These are phyloP conservation scores for Eilema sororculum DNA, from an alignment of 2,888 invertebrate genomes.

Conservation along the genomic window DNA sequence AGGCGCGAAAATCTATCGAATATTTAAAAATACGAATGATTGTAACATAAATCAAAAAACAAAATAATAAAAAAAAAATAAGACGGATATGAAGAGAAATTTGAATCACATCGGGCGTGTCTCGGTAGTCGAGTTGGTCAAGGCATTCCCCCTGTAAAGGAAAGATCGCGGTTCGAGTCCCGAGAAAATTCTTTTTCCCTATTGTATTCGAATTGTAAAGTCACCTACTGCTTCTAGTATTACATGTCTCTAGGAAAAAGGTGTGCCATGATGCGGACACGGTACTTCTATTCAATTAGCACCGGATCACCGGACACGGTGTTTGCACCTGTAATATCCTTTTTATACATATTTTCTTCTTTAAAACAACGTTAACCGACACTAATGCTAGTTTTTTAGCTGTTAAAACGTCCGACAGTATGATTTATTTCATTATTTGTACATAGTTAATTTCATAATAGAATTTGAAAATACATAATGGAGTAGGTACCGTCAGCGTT, in stretches of 20 bases:
- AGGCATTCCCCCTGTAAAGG: too few species aligned
- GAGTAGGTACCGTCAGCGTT: not conserved
- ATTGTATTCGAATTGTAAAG: too few species aligned
- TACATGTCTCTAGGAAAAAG: not conserved
- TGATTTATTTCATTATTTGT: not conserved
- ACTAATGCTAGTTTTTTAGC: slow-evolving; percentile 10
- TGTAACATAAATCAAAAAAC: too few species aligned
- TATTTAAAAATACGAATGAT: too few species aligned
- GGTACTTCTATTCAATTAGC: slow-evolving; percentile 13
- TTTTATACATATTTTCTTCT: not conserved
- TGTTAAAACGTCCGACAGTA: not conserved
- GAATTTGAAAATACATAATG: not conserved
- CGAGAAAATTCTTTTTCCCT: too few species aligned
- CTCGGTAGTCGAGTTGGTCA: too few species aligned
- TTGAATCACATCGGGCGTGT: too few species aligned
- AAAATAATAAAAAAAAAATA: too few species aligned
- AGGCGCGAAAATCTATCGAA: too few species aligned
- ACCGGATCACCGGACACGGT: slow-evolving; percentile 10
- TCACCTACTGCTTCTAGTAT: not conserved
- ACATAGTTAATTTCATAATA: not conserved
- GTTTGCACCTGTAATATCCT: slow-evolving; percentile 11
- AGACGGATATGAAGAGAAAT: too few species aligned
- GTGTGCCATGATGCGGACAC: not conserved
- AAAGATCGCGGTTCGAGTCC: too few species aligned
- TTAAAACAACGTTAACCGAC: slow-evolving; percentile 5